Base-by-base conservation (phyloP, 2,888 invertebrate genomes). In the Synergus umbraculus region DNA sequence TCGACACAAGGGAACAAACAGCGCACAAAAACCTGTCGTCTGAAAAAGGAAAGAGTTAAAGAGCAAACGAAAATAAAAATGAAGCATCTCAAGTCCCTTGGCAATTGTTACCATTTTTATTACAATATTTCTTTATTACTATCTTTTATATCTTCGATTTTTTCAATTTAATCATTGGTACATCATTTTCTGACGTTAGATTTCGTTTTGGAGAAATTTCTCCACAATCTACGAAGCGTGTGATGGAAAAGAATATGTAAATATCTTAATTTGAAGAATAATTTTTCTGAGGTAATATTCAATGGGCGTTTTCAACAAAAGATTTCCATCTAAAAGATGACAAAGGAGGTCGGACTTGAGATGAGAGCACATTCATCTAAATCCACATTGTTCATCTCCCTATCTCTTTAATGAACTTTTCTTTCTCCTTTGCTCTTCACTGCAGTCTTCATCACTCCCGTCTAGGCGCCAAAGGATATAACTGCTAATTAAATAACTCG, bases 401-500 rank as follows among this genome's bases (percentile, higher is more conserved):
- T 65, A 58, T 77, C 66, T 41, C 76, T 43, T 65, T 65, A 58
- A 41, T 76, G 54, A 41, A 76, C 60, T 46, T 49, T 67, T 67
- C 67, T 67, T 73, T 73, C 37, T 73, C 37, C 54, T 29, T 37
- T 54, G 1, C 29, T 37, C 66, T 77, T 67, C 54, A 73, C 73
- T 37, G 78, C 73, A 44, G 44, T 77, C 60, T 46, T 46, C 63
- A 63, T 49, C 37, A 60, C 65, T 60, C 46, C 49, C 8, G 65
- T 58, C 83, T 69, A 66, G 76, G 69, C 49, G 76, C 76, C 63
- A 13, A 29, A 49, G 54, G 66, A 66, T 79, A 78, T 78, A 84
- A 83, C 81, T 65, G 78, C 79, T 83, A 84, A 84, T 85, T 84
- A 83, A 82, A 82, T 83, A 83, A 79, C 76, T 80, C 78, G 49